Evolutionary conservation across 1,140 invertebrate species (phyloP), one percentile per base, ranked within the genome.

Genomic region (Penaeus chinensis): DNA sequence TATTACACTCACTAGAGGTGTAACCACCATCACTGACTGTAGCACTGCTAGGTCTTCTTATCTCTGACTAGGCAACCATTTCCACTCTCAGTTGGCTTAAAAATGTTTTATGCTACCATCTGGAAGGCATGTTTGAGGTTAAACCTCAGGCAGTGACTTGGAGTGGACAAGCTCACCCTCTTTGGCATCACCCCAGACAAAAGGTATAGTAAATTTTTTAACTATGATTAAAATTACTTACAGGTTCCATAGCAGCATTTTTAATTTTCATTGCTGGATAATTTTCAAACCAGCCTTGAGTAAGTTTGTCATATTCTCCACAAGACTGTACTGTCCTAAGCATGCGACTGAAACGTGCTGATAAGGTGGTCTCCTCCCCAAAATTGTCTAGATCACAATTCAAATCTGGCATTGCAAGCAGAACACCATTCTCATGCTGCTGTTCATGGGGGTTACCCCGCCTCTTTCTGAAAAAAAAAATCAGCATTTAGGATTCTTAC

Each of bases 241-340:
- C 87, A 11, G 80, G 80, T 61, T 88, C 87, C 8, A 88, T 22
- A 63, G 74, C 61, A 22, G 82, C 82, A 78, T 81, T 65, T 60
- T 90, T 90, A 60, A 90, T 81, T 37, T 79, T 90, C 42, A 81
- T 80, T 37, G 47, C 32, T 22, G 79, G 87, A 63, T 86, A 90
- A 60, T 90, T 90, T 47, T 90, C 87, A 82, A 90, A 90, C 89
- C 89, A 90, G 13, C 89, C 89, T 37, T 87, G 89, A 32, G 86
- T 82, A 20, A 90, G 80, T 66, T 66, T 90, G 54, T 90, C 89
- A 76, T 89, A 90, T 20, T 86, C 84, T 13, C 81, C 82, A 71
- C 89, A 89, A 61, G 87, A 89, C 81, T 85, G 78, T 27, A 77
- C 54, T 11, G 84, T 65, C 32, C 81, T 65, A 20, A 90, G 71